Percentiles rank a stretch among this genome's conserved stretches.
phyloP scores from a whole-genome alignment of 2,888 invertebrate genomes.

The Caenorhabditis virilis region DNA sequence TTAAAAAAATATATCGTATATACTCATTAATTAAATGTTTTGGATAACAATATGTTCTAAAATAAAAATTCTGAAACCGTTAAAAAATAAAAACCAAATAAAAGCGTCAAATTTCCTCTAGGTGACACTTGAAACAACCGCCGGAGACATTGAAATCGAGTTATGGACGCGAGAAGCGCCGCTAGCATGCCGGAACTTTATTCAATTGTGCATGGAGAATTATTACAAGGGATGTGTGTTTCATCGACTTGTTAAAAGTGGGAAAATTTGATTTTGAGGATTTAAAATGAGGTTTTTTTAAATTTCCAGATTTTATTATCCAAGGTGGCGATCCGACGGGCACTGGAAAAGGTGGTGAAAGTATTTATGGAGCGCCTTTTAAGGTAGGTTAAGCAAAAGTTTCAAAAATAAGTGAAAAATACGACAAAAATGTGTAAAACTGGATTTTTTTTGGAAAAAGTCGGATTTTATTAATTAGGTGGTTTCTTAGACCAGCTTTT shows the following conservation, averaged over 20 bases:
- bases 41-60: too few relatives aligned
- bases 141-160: slow-evolving; percentile 96
- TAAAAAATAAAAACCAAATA: too few relatives aligned
- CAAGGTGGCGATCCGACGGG: slow-evolving; percentile 97
- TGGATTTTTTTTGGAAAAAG: too few relatives aligned
- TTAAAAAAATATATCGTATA: too few relatives aligned
- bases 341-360: slow-evolving; percentile 92
- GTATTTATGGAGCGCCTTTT: slow-evolving; percentile 90
- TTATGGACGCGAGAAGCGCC: slow-evolving; percentile 96
- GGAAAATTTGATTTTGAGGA: background rate
- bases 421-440: too few relatives aligned
- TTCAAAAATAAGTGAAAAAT: too few relatives aligned
- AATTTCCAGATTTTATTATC: slow-evolving; percentile 81
- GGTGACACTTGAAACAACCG: slow-evolving; percentile 79
- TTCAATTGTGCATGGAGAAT: slow-evolving; percentile 89
- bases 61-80: too few relatives aligned
- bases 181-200: slow-evolving; percentile 88
- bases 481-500: too few relatives aligned
- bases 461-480: too few relatives aligned
- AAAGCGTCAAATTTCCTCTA: slow-evolving; percentile 4
- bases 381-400: slow-evolving; percentile 75
- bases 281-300: background rate
- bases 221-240: slow-evolving; percentile 75
- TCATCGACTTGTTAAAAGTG: slow-evolving; percentile 83
- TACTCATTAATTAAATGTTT: too few relatives aligned